Conservation (phyloP, 2,113 vertebrate species). For the Scomber scombrus region DNA sequence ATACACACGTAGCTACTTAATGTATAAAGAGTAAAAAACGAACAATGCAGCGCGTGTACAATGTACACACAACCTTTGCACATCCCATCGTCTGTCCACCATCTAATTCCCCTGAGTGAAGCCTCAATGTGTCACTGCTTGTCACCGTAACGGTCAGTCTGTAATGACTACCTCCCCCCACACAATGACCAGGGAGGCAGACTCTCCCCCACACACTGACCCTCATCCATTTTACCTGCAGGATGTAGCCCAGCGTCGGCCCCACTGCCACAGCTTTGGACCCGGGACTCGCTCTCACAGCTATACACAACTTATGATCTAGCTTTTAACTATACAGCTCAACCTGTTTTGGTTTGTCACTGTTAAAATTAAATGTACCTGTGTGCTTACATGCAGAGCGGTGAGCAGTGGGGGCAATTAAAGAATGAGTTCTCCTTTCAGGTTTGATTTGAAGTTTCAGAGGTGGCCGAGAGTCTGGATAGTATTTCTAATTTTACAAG, state of each 20-base stretch:
- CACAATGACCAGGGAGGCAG: constrained; percentile 63
- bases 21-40: constrained; percentile 58
- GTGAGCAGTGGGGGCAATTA: not conserved
- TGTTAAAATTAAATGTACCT: not conserved
- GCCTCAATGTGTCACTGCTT: constrained; percentile 69
- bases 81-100: constrained; percentile 57
- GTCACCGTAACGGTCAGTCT: constrained; percentile 75
- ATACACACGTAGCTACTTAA: constrained; percentile 49
- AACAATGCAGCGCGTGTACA: constrained; percentile 32
- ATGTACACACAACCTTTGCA: constrained; percentile 66
- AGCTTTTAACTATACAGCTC: not conserved
- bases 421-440: not conserved
- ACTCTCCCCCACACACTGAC: constrained; percentile 42
- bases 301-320: constrained; percentile 17
- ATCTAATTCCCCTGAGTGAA: constrained; percentile 66
- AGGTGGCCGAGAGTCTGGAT: not conserved
- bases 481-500: not conserved
- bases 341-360: not conserved
- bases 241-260: constrained; percentile 16
- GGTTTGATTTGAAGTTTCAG: not conserved
- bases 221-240: constrained; percentile 72
- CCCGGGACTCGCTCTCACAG: not conserved
- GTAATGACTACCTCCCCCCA: constrained; percentile 72
- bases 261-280: not conserved
- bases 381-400: not conserved